Conservation (phyloP, 2,797 vertebrate genomes). For the Percopsis omiscomaycus region DNA sequence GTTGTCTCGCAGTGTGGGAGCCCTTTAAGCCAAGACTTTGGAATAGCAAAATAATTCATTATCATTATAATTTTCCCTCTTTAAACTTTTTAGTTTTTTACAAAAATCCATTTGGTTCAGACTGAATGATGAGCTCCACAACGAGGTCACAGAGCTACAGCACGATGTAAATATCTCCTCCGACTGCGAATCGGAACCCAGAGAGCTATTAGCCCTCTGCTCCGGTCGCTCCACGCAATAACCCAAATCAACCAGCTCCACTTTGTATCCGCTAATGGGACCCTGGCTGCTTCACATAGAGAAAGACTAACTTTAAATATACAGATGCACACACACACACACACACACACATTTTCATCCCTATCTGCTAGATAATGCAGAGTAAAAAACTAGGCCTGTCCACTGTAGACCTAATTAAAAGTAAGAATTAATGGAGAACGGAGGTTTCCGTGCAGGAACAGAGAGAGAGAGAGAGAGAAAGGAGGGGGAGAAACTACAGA, state of each 20-base stretch:
- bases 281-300: conserved; percentile 59
- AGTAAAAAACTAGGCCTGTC: conserved; percentile 82
- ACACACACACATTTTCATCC: conserved; percentile 41
- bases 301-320: conserved; percentile 45
- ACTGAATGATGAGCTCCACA: conserved; percentile 67
- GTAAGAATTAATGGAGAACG: conserved; percentile 80
- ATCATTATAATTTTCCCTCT: conserved; percentile 43
- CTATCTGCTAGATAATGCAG: conserved; percentile 72
- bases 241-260: conserved; percentile 70
- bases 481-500: conserved; percentile 29
- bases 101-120: conserved; percentile 44
- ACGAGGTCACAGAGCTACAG: conserved; percentile 53
- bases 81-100: neutral
- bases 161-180: conserved; percentile 50
- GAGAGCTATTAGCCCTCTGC: conserved; percentile 69
- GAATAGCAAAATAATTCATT: conserved; percentile 3
- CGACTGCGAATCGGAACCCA: conserved; percentile 62
- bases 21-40: too few relatives aligned
- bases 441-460: conserved; percentile 66
- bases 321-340: conserved; percentile 6
- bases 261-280: conserved; percentile 72
- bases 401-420: conserved; percentile 84
- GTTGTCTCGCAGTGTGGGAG: too few relatives aligned
- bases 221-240: conserved; percentile 63
- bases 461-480: conserved; percentile 51